phyloP scores from a whole-genome alignment of 1,140 invertebrate species.

The Cecropterus lyciades region DNA sequence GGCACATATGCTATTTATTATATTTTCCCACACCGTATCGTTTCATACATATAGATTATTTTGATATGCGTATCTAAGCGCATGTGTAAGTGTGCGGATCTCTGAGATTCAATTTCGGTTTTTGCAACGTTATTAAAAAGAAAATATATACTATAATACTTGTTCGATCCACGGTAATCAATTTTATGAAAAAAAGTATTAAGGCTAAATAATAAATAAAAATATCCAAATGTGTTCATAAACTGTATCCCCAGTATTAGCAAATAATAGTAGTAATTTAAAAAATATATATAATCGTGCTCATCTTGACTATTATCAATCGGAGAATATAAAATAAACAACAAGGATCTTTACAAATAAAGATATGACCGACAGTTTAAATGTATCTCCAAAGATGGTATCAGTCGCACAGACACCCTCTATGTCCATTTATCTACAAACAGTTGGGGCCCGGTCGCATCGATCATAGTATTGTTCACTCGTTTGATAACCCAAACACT shows the following conservation, averaged over 20 bases:
- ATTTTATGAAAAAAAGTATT: too few species aligned
- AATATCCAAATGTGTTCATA: too few species aligned
- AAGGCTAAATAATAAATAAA: too few species aligned
- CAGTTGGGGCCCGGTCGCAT: slow-evolving; percentile 50
- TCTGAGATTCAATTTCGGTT: too few species aligned
- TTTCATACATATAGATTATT: neutral
- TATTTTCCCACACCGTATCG: slow-evolving; percentile 1
- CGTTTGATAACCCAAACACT: slow-evolving; percentile 68
- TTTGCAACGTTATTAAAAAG: too few species aligned
- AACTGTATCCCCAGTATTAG: too few species aligned
- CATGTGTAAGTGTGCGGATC: too few species aligned
- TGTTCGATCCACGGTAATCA: too few species aligned
- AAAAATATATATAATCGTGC: too few species aligned
- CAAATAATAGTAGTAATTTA: too few species aligned
- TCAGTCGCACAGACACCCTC: slow-evolving; percentile 56
- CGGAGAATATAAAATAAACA: neutral
- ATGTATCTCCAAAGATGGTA: slow-evolving; percentile 58
- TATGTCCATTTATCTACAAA: slow-evolving; percentile 46
- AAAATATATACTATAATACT: too few species aligned
- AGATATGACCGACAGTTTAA: slow-evolving; percentile 43
- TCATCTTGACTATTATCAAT: neutral
- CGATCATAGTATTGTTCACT: slow-evolving; percentile 79
- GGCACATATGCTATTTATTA: slow-evolving; percentile 28
- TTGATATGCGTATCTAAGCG: neutral
- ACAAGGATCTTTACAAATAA: slow-evolving; percentile 15